These are phyloP conservation scores for Gnathonemus echidnorhynchus DNA, from an alignment of 2,113 vertebrate species.

Conservation along the genomic window DNA sequence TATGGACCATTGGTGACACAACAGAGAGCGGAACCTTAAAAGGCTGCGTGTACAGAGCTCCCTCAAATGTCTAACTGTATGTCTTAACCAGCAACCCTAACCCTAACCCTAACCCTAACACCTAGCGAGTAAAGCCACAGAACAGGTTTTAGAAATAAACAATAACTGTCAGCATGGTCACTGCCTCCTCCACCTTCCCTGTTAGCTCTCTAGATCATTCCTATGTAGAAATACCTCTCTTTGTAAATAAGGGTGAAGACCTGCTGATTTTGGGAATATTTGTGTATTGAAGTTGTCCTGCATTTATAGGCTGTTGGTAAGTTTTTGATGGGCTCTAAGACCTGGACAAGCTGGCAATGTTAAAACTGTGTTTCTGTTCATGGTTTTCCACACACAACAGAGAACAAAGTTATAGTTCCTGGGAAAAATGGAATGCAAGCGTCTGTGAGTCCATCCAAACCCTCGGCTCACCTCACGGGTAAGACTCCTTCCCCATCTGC, in stretches of 20 bases:
- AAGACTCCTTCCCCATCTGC: background rate
- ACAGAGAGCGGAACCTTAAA: background rate
- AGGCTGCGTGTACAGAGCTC: background rate
- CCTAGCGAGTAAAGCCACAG: background rate
- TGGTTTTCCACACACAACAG: background rate
- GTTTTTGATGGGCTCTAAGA: background rate
- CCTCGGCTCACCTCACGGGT: constrained; percentile 16
- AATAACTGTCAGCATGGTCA: background rate
- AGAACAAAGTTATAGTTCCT: background rate
- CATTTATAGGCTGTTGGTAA: background rate
- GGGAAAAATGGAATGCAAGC: background rate
- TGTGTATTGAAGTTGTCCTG: background rate
- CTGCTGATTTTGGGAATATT: background rate
- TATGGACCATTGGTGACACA: background rate
- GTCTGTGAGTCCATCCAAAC: background rate
- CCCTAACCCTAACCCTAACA: background rate
- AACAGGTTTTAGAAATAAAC: background rate
- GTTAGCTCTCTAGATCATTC: background rate
- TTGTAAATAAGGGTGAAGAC: background rate
- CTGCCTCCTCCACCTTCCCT: background rate
- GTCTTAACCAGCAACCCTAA: no score
- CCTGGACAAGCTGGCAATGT: background rate
- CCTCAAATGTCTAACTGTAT: background rate
- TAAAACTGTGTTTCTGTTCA: background rate
- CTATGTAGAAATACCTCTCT: background rate